Evolutionary conservation across 2,888 invertebrate genomes (phyloP).

Genomic region (Harpagoxenus sublaevis): DNA sequence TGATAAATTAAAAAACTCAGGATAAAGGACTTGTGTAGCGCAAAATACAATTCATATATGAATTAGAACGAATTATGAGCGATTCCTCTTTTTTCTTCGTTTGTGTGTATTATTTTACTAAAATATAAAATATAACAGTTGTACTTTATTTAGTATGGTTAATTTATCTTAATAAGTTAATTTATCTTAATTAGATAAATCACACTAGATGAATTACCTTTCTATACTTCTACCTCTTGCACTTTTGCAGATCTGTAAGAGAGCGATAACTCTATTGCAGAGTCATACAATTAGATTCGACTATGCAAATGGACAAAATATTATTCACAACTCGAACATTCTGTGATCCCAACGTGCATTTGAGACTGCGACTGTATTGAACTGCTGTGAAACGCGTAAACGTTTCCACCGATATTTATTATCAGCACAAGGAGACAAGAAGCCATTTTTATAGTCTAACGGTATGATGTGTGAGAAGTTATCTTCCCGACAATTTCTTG

Average conservation of each 20-base stretch:
- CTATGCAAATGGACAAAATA: neutral
- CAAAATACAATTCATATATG: neutral
- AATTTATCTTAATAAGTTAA: constrained; percentile 2
- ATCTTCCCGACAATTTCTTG: constrained; percentile 48
- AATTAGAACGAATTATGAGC: neutral
- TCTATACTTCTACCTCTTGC: neutral
- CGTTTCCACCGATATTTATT: constrained; percentile 20
- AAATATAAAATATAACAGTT: neutral
- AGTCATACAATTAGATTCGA: constrained; percentile 6
- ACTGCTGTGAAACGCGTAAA: neutral
- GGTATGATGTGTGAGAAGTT: constrained; percentile 34
- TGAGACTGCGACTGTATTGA: neutral
- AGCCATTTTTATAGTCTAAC: constrained; percentile 38
- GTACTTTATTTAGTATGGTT: neutral
- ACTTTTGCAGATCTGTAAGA: neutral
- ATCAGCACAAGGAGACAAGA: constrained; percentile 12
- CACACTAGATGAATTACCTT: neutral
- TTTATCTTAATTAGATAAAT: constrained; percentile 20
- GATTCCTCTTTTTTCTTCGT: neutral
- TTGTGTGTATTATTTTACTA: neutral
- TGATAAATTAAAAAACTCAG: neutral
- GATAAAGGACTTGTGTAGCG: neutral
- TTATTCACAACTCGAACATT: constrained; percentile 17
- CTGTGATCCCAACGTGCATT: neutral
- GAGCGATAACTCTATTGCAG: neutral